phyloP scores from a whole-genome alignment of 2,888 invertebrate genomes.

The Parnassius apollo region DNA sequence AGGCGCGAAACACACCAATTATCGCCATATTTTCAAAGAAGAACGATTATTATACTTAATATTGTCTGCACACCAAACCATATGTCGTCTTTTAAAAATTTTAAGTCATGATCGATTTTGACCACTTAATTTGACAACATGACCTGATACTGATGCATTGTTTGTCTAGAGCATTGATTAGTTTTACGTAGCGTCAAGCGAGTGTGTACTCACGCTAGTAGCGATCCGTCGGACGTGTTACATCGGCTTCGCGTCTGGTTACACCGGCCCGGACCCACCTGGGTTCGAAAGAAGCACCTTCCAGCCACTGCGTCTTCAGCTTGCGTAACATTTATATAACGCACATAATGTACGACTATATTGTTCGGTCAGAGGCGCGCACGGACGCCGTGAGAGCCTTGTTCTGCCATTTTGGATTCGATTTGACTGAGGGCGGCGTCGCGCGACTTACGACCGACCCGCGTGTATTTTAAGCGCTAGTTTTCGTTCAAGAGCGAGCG shows the following conservation, averaged over 20 bases:
- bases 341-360: constrained; percentile 58
- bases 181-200: constrained; percentile 30
- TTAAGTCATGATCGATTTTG: constrained; percentile 21
- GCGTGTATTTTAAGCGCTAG: constrained; percentile 28
- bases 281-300: constrained; percentile 49
- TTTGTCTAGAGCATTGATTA: constrained; percentile 31
- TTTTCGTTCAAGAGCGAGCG: constrained; percentile 30
- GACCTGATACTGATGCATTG: constrained; percentile 21
- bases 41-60: constrained; percentile 1
- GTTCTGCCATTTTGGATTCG: constrained; percentile 71
- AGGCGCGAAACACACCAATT: constrained; percentile 15
- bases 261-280: constrained; percentile 54
- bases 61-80: constrained; percentile 1
- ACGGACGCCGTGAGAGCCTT: constrained; percentile 47
- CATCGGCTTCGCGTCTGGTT: constrained; percentile 61
- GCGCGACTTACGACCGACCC: constrained; percentile 30
- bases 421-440: constrained; percentile 41
- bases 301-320: constrained; percentile 61
- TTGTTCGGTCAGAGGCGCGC: constrained; percentile 55
- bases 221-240: constrained; percentile 51
- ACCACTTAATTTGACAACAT: constrained; percentile 5
- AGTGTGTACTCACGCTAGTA: constrained; percentile 58
- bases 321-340: constrained; percentile 79
- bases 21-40: constrained; percentile 18
- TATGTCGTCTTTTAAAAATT: not conserved